Base-by-base conservation (phyloP, 2,888 invertebrate species). In the Teleogryllus oceanicus region DNA sequence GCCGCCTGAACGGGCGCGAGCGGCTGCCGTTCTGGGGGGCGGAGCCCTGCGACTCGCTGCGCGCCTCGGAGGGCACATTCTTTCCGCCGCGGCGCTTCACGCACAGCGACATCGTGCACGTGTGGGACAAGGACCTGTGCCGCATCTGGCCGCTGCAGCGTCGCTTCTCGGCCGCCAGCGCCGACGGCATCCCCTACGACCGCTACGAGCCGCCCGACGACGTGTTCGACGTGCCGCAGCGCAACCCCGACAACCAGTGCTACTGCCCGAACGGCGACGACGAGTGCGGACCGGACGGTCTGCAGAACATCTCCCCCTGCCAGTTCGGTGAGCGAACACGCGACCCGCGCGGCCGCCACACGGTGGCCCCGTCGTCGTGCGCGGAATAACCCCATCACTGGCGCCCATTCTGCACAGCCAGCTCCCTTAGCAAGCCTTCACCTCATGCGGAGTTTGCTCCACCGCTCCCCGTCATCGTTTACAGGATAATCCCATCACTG, bases 81-180 rank as follows among this genome's bases (percentile, higher is more conserved):
- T 96, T 95, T 85, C 95, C 95, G 0, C 95, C 95, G 0, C 90
- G 94, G 0, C 90, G 92, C 77, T 88, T 90, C 81, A 94, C 94
- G 21, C 90, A 92, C 81, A 88, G 90, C 0, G 92, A 95, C 85
- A 87, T 91, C 1, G 90, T 95, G 20, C 90, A 94, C 83, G 87
- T 96, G 1, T 97, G 94, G 86, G 95, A 96, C 85, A 95, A 95
- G 85, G 96, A 96, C 85, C 87, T 97, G 76, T 97, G 96, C 85
- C 90, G 96, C 81, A 92, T 93, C 1, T 87, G 95, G 84, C 95
- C 95, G 0, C 86, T 96, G 81, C 88, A 92, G 83, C 95, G 94
- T 86, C 95, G 94, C 86, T 88, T 92, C 21, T 89, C 91, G 50
- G 90, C 92, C 76, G 90, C 92, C 0, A 89, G 90, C 78, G 95